These are phyloP conservation scores for Abrostola tripartita DNA, from an alignment of 2,888 invertebrate genomes.

Conservation along the genomic window DNA sequence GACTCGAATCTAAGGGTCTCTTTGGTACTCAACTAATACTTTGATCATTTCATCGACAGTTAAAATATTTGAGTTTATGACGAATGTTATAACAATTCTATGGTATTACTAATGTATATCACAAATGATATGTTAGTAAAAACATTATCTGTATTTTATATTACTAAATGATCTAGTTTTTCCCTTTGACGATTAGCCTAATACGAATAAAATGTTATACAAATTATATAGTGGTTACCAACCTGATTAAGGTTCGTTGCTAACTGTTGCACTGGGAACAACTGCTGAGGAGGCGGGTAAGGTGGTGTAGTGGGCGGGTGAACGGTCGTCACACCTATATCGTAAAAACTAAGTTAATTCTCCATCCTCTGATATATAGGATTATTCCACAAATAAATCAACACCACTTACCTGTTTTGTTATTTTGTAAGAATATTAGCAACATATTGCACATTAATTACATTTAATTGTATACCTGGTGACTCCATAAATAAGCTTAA, in stretches of 20 bases:
- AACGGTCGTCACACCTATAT: conserved; percentile 75
- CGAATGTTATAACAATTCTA: no score
- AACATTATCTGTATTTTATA: no score
- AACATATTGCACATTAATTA: neutral
- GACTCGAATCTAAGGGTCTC: neutral
- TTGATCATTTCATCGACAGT: no score
- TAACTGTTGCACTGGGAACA: conserved; percentile 85
- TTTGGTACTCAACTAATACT: neutral
- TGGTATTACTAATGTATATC: no score
- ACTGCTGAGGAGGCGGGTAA: conserved; percentile 82
- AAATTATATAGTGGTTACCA: conserved; percentile 20
- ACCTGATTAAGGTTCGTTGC: conserved; percentile 84
- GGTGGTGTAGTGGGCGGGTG: conserved; percentile 80
- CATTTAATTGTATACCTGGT: neutral
- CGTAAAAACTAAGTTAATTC: conserved; percentile 15
- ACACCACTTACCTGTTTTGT: conserved; percentile 30
- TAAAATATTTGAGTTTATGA: no score
- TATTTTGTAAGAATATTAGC: neutral
- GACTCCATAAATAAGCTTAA: neutral
- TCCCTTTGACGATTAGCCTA: no score
- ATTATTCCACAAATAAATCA: conserved; percentile 18
- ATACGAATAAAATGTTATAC: neutral
- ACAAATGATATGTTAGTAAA: no score
- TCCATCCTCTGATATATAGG: neutral
- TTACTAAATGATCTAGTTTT: no score